phyloP scores from a whole-genome alignment of 2,888 invertebrate genomes.

The Macropis europaea region DNA sequence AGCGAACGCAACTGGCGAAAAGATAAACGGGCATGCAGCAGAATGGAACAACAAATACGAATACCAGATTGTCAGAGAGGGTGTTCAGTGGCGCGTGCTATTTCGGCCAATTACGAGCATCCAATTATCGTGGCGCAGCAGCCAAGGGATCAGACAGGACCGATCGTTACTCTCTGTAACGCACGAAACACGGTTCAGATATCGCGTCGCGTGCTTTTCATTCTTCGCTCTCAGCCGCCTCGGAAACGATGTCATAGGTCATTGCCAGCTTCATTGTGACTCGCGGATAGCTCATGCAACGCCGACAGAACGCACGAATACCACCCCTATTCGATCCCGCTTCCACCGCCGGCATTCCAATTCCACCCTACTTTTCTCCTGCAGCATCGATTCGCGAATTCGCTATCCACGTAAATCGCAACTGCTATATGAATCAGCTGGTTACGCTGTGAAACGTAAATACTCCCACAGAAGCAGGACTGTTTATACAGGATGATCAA shows the following conservation, averaged over 20 bases:
- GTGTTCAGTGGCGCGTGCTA: constrained; percentile 48
- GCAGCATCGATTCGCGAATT: constrained; percentile 48
- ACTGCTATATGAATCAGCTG: constrained; percentile 33
- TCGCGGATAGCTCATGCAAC: constrained; percentile 41
- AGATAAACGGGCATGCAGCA: constrained; percentile 17
- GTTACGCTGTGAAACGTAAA: background rate
- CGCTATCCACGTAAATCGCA: constrained; percentile 48
- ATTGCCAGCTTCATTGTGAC: constrained; percentile 64
- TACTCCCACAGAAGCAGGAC: no score
- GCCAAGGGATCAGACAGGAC: constrained; percentile 47
- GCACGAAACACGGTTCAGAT: constrained; percentile 68
- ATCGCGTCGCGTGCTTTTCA: constrained; percentile 67
- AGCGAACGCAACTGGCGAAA: background rate
- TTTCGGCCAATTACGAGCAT: constrained; percentile 71
- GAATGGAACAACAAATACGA: constrained; percentile 27
- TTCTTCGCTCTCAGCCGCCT: constrained; percentile 56
- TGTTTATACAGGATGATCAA: no score
- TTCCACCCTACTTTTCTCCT: constrained; percentile 53
- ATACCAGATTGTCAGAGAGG: constrained; percentile 24
- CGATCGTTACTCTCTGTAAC: constrained; percentile 67
- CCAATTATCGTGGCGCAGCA: constrained; percentile 68
- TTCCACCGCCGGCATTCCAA: constrained; percentile 54
- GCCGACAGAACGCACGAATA: constrained; percentile 44
- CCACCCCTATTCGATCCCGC: constrained; percentile 48
- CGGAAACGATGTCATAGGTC: constrained; percentile 63